These are phyloP conservation scores for Acanthopagrus latus DNA, from an alignment of 2,797 vertebrate genomes.

Conservation along the genomic window DNA sequence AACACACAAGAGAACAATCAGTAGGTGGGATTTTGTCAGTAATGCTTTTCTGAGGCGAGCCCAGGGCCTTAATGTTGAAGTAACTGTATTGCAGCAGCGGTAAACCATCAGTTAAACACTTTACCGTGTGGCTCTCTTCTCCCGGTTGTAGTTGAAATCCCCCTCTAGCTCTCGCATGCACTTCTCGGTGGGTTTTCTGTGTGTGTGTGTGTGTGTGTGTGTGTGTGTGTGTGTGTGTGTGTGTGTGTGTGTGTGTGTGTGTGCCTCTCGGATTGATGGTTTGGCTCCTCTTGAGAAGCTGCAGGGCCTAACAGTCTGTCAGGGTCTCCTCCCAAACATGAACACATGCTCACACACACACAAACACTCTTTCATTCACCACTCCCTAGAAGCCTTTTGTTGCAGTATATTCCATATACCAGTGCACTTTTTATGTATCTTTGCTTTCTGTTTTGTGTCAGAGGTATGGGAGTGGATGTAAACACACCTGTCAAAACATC, in stretches of 20 bases:
- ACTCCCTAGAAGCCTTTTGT: neutral
- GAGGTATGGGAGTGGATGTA: neutral
- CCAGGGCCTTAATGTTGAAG: slow-evolving; percentile 31
- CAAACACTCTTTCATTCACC: slow-evolving; percentile 9
- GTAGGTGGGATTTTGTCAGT: slow-evolving; percentile 17
- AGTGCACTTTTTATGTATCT: neutral
- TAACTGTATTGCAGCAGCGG: slow-evolving; percentile 10
- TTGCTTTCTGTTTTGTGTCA: neutral
- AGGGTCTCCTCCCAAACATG: slow-evolving; percentile 28
- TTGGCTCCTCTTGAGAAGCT: slow-evolving; percentile 64
- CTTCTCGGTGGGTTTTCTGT: slow-evolving; percentile 48
- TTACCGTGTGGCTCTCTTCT: slow-evolving; percentile 23
- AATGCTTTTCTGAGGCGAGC: slow-evolving; percentile 18
- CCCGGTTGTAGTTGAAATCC: slow-evolving; percentile 25
- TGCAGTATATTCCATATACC: slow-evolving; percentile 1
- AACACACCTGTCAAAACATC: neutral
- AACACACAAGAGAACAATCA: slow-evolving; percentile 21
- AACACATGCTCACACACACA: slow-evolving; percentile 25
- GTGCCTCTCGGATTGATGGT: slow-evolving; percentile 51
- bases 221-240: slow-evolving; percentile 12
- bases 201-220: slow-evolving; percentile 18
- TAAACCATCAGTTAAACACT: slow-evolving; percentile 52
- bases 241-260: slow-evolving; percentile 22
- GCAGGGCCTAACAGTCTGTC: slow-evolving; percentile 61
- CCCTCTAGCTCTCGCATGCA: slow-evolving; percentile 45